These are phyloP conservation scores for Gallinago stenura DNA, from an alignment of 2,797 vertebrate species.

Conservation along the genomic window DNA sequence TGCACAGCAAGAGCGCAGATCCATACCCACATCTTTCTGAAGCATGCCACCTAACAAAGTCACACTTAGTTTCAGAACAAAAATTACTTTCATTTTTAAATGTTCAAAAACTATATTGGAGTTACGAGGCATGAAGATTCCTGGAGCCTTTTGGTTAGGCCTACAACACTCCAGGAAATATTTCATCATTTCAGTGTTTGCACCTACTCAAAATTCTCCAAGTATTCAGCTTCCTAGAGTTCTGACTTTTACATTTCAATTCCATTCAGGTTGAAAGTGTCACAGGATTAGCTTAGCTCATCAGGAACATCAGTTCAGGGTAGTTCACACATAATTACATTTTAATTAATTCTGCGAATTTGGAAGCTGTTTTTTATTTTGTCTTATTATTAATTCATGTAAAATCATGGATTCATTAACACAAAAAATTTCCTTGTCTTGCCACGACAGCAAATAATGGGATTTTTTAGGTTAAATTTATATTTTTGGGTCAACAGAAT, in stretches of 20 bases:
- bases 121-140: background rate
- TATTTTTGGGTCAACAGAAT: background rate
- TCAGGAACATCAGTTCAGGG: slow-evolving; percentile 8
- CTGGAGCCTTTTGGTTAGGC: background rate
- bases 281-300: slow-evolving; percentile 18
- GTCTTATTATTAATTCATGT: background rate
- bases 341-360: slow-evolving; percentile 27
- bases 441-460: background rate
- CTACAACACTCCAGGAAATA: background rate
- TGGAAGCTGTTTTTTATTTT: background rate
- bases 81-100: background rate
- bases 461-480: background rate
- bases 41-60: background rate
- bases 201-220: background rate
- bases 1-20: background rate
- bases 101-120: background rate
- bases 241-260: slow-evolving; percentile 10
- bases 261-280: background rate
- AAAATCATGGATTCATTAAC: background rate
- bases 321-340: slow-evolving; percentile 15
- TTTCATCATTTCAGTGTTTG: background rate
- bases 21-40: background rate
- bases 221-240: background rate
- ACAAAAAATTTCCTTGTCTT: background rate
- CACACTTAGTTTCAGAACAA: background rate